Conservation (phyloP, 1,140 invertebrate species). For the Neodiprion pinetum region DNA sequence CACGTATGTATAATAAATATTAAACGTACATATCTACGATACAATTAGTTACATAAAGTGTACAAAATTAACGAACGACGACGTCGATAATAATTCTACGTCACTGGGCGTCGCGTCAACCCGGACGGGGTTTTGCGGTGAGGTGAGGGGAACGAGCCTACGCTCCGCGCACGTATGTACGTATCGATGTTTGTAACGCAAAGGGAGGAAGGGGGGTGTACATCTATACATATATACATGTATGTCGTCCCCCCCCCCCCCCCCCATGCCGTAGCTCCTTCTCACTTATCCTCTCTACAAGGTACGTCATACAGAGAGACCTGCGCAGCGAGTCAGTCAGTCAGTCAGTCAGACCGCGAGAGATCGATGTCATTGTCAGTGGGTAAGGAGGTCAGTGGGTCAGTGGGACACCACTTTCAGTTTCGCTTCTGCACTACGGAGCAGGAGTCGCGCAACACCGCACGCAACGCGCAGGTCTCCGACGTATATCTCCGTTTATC, state of each 20-base stretch:
- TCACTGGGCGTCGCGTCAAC: not conserved
- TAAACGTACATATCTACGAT: slow-evolving; percentile 22
- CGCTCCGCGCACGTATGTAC: not conserved
- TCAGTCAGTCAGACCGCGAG: not conserved
- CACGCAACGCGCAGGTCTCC: slow-evolving; percentile 9
- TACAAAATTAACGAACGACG: not conserved
- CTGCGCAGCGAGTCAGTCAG: not conserved
- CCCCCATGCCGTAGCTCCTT: too few species aligned
- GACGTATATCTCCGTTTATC: slow-evolving; percentile 14
- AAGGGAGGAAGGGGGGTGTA: not conserved
- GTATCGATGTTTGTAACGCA: not conserved
- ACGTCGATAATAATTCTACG: not conserved
- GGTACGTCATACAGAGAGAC: not conserved
- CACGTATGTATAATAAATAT: not conserved
- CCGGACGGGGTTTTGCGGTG: slow-evolving; percentile 13
- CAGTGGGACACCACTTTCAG: slow-evolving; percentile 63
- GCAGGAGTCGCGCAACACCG: slow-evolving; percentile 9
- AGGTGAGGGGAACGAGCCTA: slow-evolving; percentile 25
- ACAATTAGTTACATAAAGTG: not conserved
- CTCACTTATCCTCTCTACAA: too few species aligned
- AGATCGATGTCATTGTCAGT: slow-evolving; percentile 66
- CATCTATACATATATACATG: too few species aligned
- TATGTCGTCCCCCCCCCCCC: too few species aligned
- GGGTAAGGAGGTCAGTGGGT: slow-evolving; percentile 66
- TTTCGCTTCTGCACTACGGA: slow-evolving; percentile 42